Evolutionary conservation across 2,888 invertebrate species (phyloP).

Genomic region (Andricus curvator): DNA sequence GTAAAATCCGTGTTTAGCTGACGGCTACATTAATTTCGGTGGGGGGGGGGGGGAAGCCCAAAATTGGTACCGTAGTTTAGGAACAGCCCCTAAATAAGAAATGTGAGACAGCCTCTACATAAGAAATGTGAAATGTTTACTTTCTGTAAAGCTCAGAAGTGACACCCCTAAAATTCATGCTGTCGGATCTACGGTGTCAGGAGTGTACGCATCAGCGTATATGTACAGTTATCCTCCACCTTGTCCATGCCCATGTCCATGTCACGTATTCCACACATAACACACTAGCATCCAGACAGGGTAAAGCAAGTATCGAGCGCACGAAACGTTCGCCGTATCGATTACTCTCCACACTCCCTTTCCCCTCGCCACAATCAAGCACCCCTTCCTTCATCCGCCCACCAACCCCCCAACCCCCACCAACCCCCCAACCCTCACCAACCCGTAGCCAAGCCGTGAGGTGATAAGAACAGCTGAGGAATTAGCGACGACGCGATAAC

Average conservation of each 20-base stretch:
- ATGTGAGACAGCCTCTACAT: neutral
- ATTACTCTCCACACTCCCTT: constrained; percentile 57
- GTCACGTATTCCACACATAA: constrained; percentile 50
- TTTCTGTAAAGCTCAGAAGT: constrained; percentile 1
- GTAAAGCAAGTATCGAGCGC: constrained; percentile 57
- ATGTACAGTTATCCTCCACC: constrained; percentile 44
- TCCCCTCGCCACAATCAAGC: constrained; percentile 42
- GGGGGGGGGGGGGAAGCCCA: too few relatives aligned
- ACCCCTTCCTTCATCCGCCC: constrained; percentile 36
- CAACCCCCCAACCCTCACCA: constrained; percentile 36
- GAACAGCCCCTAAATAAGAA: too few relatives aligned
- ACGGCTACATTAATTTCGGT: too few relatives aligned
- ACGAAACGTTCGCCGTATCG: constrained; percentile 64
- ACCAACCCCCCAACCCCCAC: constrained; percentile 36
- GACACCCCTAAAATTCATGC: constrained; percentile 11
- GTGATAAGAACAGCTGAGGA: constrained; percentile 70
- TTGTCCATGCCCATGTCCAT: constrained; percentile 46
- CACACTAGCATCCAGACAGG: constrained; percentile 47
- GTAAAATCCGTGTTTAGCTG: too few relatives aligned
- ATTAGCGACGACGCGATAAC: constrained; percentile 69
- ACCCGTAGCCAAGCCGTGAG: constrained; percentile 52
- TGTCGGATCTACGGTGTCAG: constrained; percentile 38
- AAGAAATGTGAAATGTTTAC: constrained; percentile 10
- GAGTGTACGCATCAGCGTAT: constrained; percentile 46
- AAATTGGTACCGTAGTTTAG: too few relatives aligned